phyloP scores from a whole-genome alignment of 2,797 vertebrate species.

The Arctocebus calabarensis region DNA sequence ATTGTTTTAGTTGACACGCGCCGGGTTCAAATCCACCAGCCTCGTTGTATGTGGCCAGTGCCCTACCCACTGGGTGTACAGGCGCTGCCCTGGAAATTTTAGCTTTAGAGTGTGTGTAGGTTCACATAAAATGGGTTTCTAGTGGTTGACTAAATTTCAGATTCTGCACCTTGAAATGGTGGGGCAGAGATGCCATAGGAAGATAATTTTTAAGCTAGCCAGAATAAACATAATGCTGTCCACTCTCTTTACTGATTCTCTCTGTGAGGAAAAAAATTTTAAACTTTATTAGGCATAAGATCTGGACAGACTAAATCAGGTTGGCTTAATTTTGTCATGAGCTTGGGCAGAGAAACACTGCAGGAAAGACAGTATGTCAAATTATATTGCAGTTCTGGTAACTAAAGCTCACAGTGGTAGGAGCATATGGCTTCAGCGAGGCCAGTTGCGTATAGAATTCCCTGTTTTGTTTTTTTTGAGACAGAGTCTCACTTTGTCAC shows the following conservation, averaged over 20 bases:
- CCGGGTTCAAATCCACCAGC: too few species aligned
- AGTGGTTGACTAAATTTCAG: not conserved
- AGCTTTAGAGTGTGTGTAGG: not conserved
- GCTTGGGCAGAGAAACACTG: not conserved
- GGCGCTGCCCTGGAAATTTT: not conserved
- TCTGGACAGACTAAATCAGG: constrained; percentile 24
- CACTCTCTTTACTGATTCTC: not conserved
- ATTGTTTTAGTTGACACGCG: too few species aligned
- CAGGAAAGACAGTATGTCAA: not conserved
- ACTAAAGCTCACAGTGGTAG: not conserved
- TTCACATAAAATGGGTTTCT: not conserved
- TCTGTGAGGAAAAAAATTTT: not conserved
- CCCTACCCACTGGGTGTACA: too few species aligned
- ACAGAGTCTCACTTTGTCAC: too few species aligned
- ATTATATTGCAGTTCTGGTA: not conserved
- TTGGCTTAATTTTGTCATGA: constrained; percentile 45
- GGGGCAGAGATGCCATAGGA: not conserved
- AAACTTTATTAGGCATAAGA: not conserved
- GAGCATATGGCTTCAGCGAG: not conserved
- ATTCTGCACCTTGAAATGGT: constrained; percentile 16
- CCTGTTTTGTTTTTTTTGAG: too few species aligned
- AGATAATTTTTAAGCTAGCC: not conserved
- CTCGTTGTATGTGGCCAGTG: too few species aligned
- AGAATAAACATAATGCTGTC: constrained; percentile 25
- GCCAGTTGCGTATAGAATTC: not conserved